phyloP scores from a whole-genome alignment of 30 jellyfish, hydroid and myxozoan genomes.

The Aurelia coerulea region DNA sequence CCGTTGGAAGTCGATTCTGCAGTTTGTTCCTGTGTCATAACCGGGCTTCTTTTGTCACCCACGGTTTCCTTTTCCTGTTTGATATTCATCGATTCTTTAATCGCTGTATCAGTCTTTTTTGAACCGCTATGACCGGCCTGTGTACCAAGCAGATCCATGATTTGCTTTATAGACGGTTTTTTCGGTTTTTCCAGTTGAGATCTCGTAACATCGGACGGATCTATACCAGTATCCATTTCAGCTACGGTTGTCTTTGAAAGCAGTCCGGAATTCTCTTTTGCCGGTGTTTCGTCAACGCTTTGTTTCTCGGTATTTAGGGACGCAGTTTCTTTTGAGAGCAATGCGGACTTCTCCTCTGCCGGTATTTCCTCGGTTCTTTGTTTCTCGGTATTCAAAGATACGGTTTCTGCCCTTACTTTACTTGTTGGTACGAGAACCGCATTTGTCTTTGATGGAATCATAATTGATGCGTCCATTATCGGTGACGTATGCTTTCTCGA shows the following conservation, averaged over 20 bases:
- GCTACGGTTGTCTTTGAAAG: slow-evolving; percentile 29
- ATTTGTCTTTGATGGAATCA: background rate
- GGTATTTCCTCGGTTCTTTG: slow-evolving; percentile 39
- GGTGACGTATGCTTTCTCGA: background rate
- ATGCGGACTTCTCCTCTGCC: slow-evolving; percentile 27
- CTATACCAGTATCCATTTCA: slow-evolving; percentile 37
- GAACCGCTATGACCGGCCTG: slow-evolving; percentile 14
- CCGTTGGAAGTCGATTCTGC: no score
- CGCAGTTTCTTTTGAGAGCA: slow-evolving; percentile 8
- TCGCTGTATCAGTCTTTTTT: slow-evolving; percentile 6
- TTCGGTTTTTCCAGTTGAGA: slow-evolving; percentile 71
- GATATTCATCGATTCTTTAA: background rate
- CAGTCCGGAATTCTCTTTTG: slow-evolving; percentile 39
- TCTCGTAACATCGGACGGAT: slow-evolving; percentile 82
- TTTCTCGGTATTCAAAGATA: background rate
- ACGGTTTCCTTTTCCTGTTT: background rate
- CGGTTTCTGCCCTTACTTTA: background rate
- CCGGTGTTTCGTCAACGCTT: slow-evolving; percentile 38
- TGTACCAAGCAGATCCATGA: slow-evolving; percentile 45
- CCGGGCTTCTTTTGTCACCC: background rate
- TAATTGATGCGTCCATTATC: background rate
- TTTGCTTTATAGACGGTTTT: slow-evolving; percentile 63
- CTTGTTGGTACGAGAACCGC: slow-evolving; percentile 59
- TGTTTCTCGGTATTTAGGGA: slow-evolving; percentile 2
- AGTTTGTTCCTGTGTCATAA: background rate